A percentile compares a stretch with the other conserved stretches of the same genome.
phyloP scores from a whole-genome alignment of 1,140 invertebrate species.

The Lordiphosa stackelbergi region DNA sequence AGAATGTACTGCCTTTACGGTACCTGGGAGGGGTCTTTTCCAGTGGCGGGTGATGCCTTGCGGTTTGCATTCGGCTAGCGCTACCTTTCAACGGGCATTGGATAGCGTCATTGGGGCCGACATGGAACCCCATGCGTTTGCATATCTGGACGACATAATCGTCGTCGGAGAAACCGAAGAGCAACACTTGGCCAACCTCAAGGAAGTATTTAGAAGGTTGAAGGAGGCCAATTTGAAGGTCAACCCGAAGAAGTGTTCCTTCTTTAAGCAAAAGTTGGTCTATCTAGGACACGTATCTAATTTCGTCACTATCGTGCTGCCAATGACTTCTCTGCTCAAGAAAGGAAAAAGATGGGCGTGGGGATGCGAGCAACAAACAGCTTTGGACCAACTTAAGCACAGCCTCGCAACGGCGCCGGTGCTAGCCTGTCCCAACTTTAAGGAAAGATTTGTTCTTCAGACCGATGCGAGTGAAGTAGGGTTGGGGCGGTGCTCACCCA shows the following conservation, averaged over 20 bases:
- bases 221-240: neutral
- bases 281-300: neutral
- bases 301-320: too few relatives aligned
- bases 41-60: neutral
- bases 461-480: too few relatives aligned
- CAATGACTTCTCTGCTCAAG: neutral
- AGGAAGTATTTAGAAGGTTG: too few relatives aligned
- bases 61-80: neutral
- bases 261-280: neutral
- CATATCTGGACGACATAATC: slow-evolving; percentile 4
- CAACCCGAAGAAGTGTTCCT: neutral
- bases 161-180: neutral
- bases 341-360: slow-evolving; percentile 1
- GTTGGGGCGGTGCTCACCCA: too few relatives aligned
- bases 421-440: neutral
- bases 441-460: neutral
- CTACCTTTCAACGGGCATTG: neutral
- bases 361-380: neutral
- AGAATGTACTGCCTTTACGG: neutral
- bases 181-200: neutral
- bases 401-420: neutral
- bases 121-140: slow-evolving; percentile 1
- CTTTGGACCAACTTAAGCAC: neutral
- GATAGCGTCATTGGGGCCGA: neutral
- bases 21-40: neutral